Percentiles rank a stretch among this genome's conserved stretches.
These are phyloP conservation scores for Girardinichthys multiradiatus DNA, from an alignment of 2,113 vertebrate species.

Conservation along the genomic window DNA sequence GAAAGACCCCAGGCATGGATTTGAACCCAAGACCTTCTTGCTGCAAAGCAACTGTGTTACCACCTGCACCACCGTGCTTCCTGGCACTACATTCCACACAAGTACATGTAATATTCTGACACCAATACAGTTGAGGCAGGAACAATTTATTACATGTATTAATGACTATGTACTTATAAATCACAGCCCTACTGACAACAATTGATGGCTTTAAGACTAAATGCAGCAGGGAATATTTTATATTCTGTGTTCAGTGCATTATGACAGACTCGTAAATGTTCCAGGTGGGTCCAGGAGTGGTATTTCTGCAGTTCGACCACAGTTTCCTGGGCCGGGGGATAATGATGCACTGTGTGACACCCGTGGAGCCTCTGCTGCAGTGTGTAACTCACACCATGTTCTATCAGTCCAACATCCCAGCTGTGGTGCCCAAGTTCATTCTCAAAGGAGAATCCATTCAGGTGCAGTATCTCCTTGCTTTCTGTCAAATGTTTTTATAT, in stretches of 20 bases:
- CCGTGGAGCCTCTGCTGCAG: slow-evolving; percentile 86
- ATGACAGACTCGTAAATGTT: slow-evolving; percentile 7
- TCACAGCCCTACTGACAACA: neutral
- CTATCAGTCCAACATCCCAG: slow-evolving; percentile 78
- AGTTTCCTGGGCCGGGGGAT: slow-evolving; percentile 81
- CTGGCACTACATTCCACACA: too few species aligned
- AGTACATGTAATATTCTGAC: too few species aligned
- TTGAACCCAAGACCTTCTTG: too few species aligned
- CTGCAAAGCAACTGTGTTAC: too few species aligned
- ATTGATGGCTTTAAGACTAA: neutral
- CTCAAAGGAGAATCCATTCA: slow-evolving; percentile 83
- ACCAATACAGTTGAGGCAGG: too few species aligned
- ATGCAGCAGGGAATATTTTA: neutral
- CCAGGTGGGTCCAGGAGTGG: slow-evolving; percentile 85
- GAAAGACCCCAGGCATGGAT: too few species aligned
- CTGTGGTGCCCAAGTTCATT: slow-evolving; percentile 84
- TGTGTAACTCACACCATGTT: slow-evolving; percentile 84
- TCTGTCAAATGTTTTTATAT: neutral
- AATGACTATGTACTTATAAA: neutral
- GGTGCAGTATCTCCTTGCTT: slow-evolving; percentile 61
- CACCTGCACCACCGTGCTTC: too few species aligned
- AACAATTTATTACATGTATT: too few species aligned
- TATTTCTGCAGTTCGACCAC: slow-evolving; percentile 81
- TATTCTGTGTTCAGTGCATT: neutral
- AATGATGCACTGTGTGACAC: slow-evolving; percentile 84